Base-by-base conservation (phyloP, 2,888 invertebrate genomes). In the Lottia gigantea region DNA sequence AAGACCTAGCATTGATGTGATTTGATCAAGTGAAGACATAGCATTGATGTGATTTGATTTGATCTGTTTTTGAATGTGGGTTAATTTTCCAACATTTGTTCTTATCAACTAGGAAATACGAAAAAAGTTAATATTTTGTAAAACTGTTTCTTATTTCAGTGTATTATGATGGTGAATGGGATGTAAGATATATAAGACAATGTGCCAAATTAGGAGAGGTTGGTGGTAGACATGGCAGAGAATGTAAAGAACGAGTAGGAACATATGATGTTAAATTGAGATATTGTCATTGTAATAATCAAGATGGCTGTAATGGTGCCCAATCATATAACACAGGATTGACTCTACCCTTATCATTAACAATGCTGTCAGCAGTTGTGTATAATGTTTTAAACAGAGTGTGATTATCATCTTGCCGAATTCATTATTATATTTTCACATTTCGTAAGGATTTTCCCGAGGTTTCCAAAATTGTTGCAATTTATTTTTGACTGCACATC, bases 201-300 rank as follows among this genome's bases (percentile, higher is more conserved):
- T 89, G 89, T 80, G 88, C 88, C 0, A 65, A 71, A n/a, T 65
- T 72, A 25, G 89, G 89, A 1, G 85, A 83, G 40, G 82, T 88
- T 7, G 89, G 89, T 0, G 80, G 74, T 6, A 82, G 82, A 19
- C 85, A 88, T 55, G 88, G 88, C 4, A 81, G 87, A 12, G 80
- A 82, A 74, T 89, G 89, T 73, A 78, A 83, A 70, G 88, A 88
- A 68, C 78, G 87, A 47, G 80, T 83, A 31, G 88, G 89, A 15
- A 87, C 87, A 19, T 87, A 83, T 78, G 76, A 85, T 19, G 85
- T 88, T 11, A 85, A 86, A 71, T 81, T 88, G 72, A 81, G 87
- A 63, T 86, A 88, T 75, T 89, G 89, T 71, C 87, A 88, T 73
- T 89, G 89, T 77, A 80, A 88, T 74, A 88, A 88, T 80, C 87